Conservation (phyloP, 2,113 vertebrate species). For the Eulemur macaco region DNA sequence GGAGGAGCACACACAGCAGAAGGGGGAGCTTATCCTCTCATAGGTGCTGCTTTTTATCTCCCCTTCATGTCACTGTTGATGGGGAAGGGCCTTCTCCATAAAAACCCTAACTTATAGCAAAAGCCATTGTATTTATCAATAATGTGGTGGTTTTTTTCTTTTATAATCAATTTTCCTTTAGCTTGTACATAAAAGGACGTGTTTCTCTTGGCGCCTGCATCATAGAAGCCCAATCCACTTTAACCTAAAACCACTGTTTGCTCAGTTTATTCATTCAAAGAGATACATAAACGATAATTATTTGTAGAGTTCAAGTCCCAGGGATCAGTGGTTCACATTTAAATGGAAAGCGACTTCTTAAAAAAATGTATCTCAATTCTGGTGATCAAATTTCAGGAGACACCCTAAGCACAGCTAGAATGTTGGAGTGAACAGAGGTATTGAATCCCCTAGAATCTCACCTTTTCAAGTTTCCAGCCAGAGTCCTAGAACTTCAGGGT, state of each 20-base stretch:
- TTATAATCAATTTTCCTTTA: not conserved
- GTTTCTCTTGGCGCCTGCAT: not conserved
- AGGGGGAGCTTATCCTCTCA: fast-evolving
- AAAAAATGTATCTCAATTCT: not conserved
- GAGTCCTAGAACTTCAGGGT: not conserved
- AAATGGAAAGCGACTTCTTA: not conserved
- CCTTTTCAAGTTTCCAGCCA: not conserved
- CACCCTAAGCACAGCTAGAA: not conserved
- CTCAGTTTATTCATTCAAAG: not conserved
- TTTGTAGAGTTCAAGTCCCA: not conserved
- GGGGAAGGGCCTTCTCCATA: not conserved
- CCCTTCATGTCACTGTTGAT: not conserved
- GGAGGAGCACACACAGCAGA: not conserved
- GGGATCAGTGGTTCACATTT: not conserved
- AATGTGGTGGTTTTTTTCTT: not conserved
- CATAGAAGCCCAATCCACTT: not conserved
- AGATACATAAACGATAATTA: not conserved
- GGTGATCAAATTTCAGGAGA: not conserved
- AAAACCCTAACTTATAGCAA: not conserved
- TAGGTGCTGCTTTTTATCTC: not conserved
- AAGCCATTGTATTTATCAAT: not conserved
- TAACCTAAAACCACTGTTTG: not conserved
- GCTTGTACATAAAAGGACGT: not conserved
- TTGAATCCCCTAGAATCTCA: not conserved
- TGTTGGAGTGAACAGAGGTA: not conserved